phyloP scores from a whole-genome alignment of 2,888 invertebrate genomes.

The Brachyopa scutellaris region DNA sequence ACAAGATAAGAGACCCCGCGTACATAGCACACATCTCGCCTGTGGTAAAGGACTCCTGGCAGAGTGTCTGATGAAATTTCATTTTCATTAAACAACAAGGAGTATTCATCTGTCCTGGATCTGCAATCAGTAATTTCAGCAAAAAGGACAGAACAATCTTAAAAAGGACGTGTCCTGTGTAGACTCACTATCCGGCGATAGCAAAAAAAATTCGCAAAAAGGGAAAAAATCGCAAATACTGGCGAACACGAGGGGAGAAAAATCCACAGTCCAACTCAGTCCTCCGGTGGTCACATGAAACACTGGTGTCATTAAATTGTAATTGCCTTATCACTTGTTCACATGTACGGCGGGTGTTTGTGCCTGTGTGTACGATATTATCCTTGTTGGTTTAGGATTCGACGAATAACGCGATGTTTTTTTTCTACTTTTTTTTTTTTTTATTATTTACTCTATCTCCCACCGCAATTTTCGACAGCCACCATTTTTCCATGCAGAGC shows the following conservation, averaged over 20 bases:
- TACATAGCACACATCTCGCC: slow-evolving; percentile 23
- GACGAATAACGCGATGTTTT: slow-evolving; percentile 36
- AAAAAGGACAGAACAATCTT: slow-evolving; percentile 25
- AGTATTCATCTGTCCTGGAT: slow-evolving; percentile 38
- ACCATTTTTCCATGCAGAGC: slow-evolving; percentile 41
- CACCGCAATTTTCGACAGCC: slow-evolving; percentile 25
- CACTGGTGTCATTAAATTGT: slow-evolving; percentile 68
- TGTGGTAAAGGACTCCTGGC: not conserved
- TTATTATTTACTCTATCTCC: slow-evolving; percentile 12
- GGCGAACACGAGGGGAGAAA: not conserved
- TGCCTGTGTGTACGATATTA: slow-evolving; percentile 38
- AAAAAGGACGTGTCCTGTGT: slow-evolving; percentile 29
- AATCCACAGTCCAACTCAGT: slow-evolving; percentile 9
- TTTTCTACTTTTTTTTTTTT: slow-evolving; percentile 26
- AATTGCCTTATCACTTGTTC: slow-evolving; percentile 67
- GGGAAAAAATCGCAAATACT: not conserved
- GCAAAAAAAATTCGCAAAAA: slow-evolving; percentile 3
- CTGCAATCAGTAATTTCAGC: slow-evolving; percentile 35
- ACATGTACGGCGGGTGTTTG: slow-evolving; percentile 28
- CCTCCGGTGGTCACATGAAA: slow-evolving; percentile 50
- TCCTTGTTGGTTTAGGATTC: slow-evolving; percentile 66
- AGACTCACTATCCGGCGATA: slow-evolving; percentile 7
- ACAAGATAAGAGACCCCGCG: slow-evolving; percentile 62
- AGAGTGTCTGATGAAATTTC: slow-evolving; percentile 52
- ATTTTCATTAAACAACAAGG: slow-evolving; percentile 55